These are phyloP conservation scores for Limanda limanda DNA, from an alignment of 2,113 vertebrate genomes.

Conservation along the genomic window DNA sequence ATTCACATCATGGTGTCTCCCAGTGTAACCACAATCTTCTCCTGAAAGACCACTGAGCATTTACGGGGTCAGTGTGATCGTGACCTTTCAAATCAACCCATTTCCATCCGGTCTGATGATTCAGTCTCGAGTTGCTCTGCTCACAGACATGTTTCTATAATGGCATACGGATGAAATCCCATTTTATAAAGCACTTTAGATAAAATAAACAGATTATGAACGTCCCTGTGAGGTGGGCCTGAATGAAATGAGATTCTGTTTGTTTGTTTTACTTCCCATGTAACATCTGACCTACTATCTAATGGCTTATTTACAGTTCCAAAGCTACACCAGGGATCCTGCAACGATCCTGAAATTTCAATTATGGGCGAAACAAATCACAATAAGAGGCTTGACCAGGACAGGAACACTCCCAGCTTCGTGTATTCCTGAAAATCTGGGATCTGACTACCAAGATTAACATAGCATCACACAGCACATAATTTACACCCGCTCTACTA, in stretches of 20 bases:
- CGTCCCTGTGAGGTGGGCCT: not conserved
- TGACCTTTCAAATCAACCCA: not conserved
- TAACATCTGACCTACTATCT: slow-evolving; percentile 15
- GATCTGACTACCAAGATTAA: not conserved
- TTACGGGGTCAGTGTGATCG: not conserved
- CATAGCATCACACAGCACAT: not conserved
- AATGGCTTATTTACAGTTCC: not conserved
- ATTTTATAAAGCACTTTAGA: not conserved
- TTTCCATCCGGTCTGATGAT: not conserved
- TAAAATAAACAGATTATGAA: not conserved
- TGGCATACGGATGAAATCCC: not conserved
- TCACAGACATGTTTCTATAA: not conserved
- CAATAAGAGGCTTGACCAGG: not conserved
- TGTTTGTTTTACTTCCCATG: not conserved
- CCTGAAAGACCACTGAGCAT: not conserved
- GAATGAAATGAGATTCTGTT: not conserved
- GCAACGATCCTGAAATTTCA: slow-evolving; percentile 3
- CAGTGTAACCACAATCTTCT: not conserved
- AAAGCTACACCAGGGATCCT: not conserved
- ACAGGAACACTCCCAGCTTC: not conserved
- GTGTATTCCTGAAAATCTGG: not conserved
- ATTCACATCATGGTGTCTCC: slow-evolving; percentile 1
- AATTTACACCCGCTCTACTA: not conserved
- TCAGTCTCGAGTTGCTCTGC: not conserved
- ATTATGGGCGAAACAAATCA: not conserved